phyloP scores from a whole-genome alignment of 2,113 vertebrate species.

The Heterotilapia buettikoferi region DNA sequence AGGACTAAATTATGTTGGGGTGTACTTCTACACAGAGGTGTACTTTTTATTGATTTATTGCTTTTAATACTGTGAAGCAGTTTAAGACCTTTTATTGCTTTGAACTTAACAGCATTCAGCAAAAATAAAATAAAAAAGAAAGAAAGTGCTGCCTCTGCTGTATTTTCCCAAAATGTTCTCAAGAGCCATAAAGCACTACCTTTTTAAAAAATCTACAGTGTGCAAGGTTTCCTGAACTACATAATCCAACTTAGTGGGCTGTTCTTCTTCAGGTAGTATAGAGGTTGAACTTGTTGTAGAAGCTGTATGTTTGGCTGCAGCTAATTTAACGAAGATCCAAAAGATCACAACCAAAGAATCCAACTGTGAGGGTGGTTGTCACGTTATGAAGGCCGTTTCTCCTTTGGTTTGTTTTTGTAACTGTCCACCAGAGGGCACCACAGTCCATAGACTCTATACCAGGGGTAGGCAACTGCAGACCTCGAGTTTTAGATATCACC shows the following conservation, averaged over 20 bases:
- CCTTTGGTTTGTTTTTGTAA: background rate
- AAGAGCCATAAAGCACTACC: background rate
- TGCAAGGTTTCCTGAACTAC: background rate
- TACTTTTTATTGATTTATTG: background rate
- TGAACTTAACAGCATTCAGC: background rate
- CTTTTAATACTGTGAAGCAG: background rate
- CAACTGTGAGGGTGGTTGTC: rapidly evolving
- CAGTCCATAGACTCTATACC: rapidly evolving
- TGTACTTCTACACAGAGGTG: background rate
- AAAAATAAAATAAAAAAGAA: background rate
- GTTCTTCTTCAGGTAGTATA: background rate
- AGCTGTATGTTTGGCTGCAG: background rate
- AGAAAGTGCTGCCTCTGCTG: background rate
- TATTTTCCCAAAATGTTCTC: background rate
- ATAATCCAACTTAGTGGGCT: background rate
- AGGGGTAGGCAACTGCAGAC: rapidly evolving
- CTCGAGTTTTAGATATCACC: background rate
- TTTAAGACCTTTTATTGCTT: background rate
- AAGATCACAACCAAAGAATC: background rate
- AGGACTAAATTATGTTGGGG: background rate
- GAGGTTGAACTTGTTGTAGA: background rate
- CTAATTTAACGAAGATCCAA: background rate
- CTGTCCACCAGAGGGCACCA: background rate
- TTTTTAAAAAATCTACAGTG: rapidly evolving
- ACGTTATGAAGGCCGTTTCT: rapidly evolving